Base-by-base conservation (phyloP, 2,888 invertebrate genomes). In the Tiliacea citrago region DNA sequence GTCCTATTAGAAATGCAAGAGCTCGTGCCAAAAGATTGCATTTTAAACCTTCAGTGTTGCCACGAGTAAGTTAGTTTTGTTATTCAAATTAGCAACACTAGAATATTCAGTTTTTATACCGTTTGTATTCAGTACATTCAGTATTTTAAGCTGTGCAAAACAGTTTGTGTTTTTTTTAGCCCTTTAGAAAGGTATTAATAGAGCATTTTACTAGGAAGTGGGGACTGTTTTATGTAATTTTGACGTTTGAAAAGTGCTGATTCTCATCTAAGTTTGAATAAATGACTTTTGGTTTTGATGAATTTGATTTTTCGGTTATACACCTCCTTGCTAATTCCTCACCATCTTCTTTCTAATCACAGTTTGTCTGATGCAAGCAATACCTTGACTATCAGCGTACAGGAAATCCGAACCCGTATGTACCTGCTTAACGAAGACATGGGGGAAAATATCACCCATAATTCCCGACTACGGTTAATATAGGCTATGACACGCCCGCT, bases 51-150 rank as follows among this genome's bases (percentile, higher is more conserved):
- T 12, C 61, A 21, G 71, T 75, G 82, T 58, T 67, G 66, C 70
- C 39, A 73, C 55, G 47, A 73, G 68, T 68, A 75, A 81, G 68
- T 55, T 68, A 55, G 69, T 81, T 78, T 83, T 83, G 78, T 73
- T 73, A 83, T 78, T 77, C 81, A 83, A 83, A 83, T 83, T 77
- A 47, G 81, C 58, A 76, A 60, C 67, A 82, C 61, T 66, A 16
- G 73, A 76, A 71, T 71, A 82, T 79, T 79, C 65, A 65, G 60
- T 29, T 58, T 60, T 79, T 51, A 39, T 61, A 35, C 18, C n/a
- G 18, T 62, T 55, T 60, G n/a, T 58, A 55, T 35, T 21, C 45
- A 58, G 12, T 62, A 53, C n/a, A 66, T 35, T 39, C 29, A n/a
- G 57, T n/a, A 16, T 45, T 24, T 7, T 51, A 51, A 73, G 18